Conservation (phyloP, 2,113 vertebrate species). For the Perca flavescens region DNA sequence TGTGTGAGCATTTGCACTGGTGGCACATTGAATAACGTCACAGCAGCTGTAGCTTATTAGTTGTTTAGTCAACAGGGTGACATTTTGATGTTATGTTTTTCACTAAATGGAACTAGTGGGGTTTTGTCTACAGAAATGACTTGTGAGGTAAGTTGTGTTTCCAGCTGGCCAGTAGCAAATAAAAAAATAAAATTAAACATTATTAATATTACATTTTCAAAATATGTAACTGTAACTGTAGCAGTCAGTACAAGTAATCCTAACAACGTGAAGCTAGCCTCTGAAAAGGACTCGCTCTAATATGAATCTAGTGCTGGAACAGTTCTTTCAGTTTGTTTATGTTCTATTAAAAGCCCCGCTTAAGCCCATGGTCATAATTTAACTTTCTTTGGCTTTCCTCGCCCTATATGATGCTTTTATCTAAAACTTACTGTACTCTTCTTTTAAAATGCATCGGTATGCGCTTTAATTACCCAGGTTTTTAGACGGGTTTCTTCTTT, state of each 20-base stretch:
- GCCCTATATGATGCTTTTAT: constrained; percentile 5
- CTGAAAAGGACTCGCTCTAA: neutral
- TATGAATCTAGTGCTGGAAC: neutral
- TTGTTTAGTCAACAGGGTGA: too few relatives aligned
- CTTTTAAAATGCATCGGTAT: neutral
- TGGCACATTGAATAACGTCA: too few relatives aligned
- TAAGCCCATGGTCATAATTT: constrained; percentile 29
- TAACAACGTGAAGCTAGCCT: neutral
- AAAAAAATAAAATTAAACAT: neutral
- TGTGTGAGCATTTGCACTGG: too few relatives aligned
- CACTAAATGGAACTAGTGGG: too few relatives aligned
- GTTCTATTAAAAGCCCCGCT: constrained; percentile 29
- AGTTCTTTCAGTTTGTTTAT: neutral
- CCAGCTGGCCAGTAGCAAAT: neutral
- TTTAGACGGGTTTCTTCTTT: neutral
- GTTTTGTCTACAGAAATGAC: neutral
- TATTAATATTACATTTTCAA: neutral
- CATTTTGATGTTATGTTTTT: too few relatives aligned
- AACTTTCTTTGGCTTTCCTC: neutral
- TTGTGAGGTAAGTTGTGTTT: neutral
- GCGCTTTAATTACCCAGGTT: neutral
- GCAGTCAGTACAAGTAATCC: neutral
- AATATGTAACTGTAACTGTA: neutral
- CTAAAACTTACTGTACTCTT: neutral
- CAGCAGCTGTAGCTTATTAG: too few relatives aligned